Conservation (phyloP, 2,797 vertebrate genomes). For the Heliangelus exortis region DNA sequence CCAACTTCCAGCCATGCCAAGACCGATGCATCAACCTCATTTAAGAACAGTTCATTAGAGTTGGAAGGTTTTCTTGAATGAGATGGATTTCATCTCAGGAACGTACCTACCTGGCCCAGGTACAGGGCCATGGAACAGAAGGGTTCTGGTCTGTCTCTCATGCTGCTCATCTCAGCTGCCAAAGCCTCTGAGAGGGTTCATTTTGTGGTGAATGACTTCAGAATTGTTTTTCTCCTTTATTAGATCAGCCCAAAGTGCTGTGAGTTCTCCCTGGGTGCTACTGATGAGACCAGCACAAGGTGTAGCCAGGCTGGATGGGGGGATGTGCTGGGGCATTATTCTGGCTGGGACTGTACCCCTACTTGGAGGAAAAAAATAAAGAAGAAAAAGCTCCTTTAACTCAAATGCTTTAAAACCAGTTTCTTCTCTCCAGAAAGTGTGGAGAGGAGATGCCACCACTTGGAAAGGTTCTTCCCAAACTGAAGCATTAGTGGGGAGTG, state of each 20-base stretch:
- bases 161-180: neutral
- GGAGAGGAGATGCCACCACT: neutral
- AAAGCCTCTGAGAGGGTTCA: neutral
- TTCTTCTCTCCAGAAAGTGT: neutral
- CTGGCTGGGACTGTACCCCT: neutral
- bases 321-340: neutral
- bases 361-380: neutral
- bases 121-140: neutral
- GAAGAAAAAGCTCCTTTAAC: neutral
- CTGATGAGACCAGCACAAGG: neutral
- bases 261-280: neutral
- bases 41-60: neutral
- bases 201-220: neutral
- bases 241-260: neutral
- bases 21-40: neutral
- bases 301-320: neutral
- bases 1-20: slow-evolving; percentile 1
- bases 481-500: neutral
- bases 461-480: neutral
- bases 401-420: neutral
- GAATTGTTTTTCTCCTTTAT: neutral
- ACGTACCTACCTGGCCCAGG: neutral
- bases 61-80: neutral
- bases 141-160: neutral
- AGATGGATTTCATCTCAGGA: neutral